Evolutionary conservation across 2,888 invertebrate species (phyloP), one percentile per base, ranked within the genome.

Genomic region (Cataglyphis altisquamis): DNA sequence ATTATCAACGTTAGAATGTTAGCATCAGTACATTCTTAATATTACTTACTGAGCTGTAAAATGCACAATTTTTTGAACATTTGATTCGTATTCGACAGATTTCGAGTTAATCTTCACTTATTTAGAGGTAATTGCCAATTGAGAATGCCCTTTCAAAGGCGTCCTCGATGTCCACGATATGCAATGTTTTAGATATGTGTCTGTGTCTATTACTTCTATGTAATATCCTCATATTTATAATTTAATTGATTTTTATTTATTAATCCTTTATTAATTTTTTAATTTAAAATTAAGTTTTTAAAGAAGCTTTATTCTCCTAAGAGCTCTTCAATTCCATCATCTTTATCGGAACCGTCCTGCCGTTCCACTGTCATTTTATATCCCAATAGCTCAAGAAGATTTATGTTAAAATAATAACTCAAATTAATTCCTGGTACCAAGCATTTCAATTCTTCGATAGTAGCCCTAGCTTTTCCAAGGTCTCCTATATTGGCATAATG

Each of bases 241-340:
- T 48, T 48, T 48, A 18, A 18, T 6, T 48, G 18, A 18, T 48
- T 18, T 48, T 48, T 6, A 48, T 48, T 5, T 41, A 12, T 41
- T 41, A 41, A 41, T 41, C 3, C 41, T 15, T 12, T 12, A 41
- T 41, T 41, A 41, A 41, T 12, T 45, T 48, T 48, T 2, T 48
- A 48, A 48, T n/a, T 48, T 48, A 18, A 48, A 48, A n/a, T 18
- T 1, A 48, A 6, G 5, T 48, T 21, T 21, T 73, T 62, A 66
- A 60, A 52, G 1, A 18, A 52, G 10, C 29, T 73, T 92, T 84
- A 94, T 86, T 94, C 94, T 25, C 94, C 94, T 45, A 94, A 84
- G 3, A 94, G 88, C 87, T 94, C 94, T 48, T 94, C 94, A 41
- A 94, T 94, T 32, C 92, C 94, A 75, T 94, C 94, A 45, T 94